These are phyloP conservation scores for Crax fasciolata DNA, from an alignment of 2,797 vertebrate species.

Conservation along the genomic window DNA sequence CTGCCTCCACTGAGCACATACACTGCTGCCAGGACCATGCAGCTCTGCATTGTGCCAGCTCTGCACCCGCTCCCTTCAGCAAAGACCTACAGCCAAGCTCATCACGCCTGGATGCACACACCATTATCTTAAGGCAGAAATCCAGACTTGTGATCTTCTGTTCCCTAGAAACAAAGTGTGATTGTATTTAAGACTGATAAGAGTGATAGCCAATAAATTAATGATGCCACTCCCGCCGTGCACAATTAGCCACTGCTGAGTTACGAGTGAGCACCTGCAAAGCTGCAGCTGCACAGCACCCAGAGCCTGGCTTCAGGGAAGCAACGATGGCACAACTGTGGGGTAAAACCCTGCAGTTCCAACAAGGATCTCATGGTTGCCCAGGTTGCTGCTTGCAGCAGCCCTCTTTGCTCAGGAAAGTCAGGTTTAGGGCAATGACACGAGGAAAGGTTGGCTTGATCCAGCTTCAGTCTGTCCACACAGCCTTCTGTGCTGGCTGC, in stretches of 20 bases:
- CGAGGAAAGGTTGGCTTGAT: neutral
- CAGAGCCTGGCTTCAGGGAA: neutral
- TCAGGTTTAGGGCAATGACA: too few species aligned
- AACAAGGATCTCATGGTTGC: accelerated
- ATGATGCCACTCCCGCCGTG: accelerated
- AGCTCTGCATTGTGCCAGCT: accelerated
- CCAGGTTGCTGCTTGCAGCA: neutral
- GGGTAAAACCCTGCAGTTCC: neutral
- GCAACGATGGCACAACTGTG: accelerated
- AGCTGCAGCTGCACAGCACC: accelerated
- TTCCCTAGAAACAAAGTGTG: neutral
- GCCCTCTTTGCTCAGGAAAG: too few species aligned
- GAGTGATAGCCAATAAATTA: neutral
- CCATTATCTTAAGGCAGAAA: accelerated
- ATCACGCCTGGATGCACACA: accelerated
- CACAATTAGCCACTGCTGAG: neutral
- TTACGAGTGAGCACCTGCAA: neutral
- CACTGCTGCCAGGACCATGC: neutral
- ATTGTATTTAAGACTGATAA: accelerated
- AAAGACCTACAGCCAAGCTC: accelerated
- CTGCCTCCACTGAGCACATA: neutral
- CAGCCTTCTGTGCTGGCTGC: neutral
- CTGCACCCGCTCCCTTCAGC: accelerated
- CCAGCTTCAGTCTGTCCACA: neutral
- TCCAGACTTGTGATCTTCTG: accelerated